A percentile compares a stretch with the other conserved stretches of the same genome.
phyloP scores from a whole-genome alignment of 1,140 invertebrate species.

The Pomacea maculata region DNA sequence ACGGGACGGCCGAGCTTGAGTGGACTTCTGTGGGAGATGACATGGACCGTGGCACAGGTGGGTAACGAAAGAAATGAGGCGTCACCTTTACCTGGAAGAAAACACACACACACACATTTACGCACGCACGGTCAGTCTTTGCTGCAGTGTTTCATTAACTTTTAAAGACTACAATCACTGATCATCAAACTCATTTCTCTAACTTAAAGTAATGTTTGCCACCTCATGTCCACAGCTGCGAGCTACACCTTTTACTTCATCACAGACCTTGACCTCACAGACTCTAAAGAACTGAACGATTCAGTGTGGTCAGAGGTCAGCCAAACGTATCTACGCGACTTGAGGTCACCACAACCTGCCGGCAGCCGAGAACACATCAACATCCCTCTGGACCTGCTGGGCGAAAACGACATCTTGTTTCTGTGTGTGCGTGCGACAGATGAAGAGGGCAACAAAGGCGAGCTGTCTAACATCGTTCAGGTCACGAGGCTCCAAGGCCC shows the following conservation, averaged over 20 bases:
- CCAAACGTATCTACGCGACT: not conserved
- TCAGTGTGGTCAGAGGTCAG: not conserved
- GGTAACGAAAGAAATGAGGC: not conserved
- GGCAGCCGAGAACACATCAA: conserved; percentile 10
- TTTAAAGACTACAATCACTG: too few relatives aligned
- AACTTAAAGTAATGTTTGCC: not conserved
- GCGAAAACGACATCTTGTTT: conserved; percentile 25
- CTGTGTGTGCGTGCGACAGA: conserved; percentile 28
- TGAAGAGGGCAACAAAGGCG: conserved; percentile 24
- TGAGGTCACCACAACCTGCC: not conserved
- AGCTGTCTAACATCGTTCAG: conserved; percentile 33
- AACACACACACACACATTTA: too few relatives aligned
- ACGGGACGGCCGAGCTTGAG: not conserved
- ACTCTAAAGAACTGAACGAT: not conserved
- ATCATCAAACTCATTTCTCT: too few relatives aligned
- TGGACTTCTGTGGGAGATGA: conserved; percentile 42
- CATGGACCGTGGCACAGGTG: conserved; percentile 36
- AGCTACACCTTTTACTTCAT: conserved; percentile 26
- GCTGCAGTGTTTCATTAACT: too few relatives aligned
- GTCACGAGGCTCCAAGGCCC: conserved; percentile 8
- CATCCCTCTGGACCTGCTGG: not conserved
- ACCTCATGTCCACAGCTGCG: conserved; percentile 22
- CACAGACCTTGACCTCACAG: conserved; percentile 22
- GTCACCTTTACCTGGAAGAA: too few relatives aligned
- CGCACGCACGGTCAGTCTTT: too few relatives aligned